phyloP scores from a whole-genome alignment of 2,888 invertebrate genomes.

The Ornithoptera priamus region DNA sequence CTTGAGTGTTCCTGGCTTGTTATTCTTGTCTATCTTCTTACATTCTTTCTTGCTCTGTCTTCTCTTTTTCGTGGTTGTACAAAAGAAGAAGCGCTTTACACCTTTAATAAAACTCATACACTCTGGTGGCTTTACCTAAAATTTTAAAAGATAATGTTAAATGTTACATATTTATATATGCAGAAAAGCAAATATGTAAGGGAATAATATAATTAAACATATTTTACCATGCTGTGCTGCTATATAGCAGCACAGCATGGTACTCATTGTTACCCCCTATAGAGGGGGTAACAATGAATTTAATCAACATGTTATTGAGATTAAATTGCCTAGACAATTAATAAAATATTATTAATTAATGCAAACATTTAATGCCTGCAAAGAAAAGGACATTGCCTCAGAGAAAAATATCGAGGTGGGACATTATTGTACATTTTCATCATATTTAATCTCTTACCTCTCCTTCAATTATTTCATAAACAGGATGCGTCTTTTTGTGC shows the following conservation, averaged over 20 bases:
- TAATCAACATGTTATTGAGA: too few species aligned
- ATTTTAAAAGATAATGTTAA: neutral
- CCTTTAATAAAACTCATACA: conserved; percentile 69
- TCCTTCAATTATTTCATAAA: conserved; percentile 69
- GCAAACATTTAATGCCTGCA: too few species aligned
- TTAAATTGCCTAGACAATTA: too few species aligned
- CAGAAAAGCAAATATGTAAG: too few species aligned
- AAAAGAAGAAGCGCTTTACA: conserved; percentile 71
- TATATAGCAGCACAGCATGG: too few species aligned
- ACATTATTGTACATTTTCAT: neutral
- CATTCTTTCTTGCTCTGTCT: conserved; percentile 45
- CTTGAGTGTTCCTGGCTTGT: conserved; percentile 39
- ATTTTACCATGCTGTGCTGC: too few species aligned
- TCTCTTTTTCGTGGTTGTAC: conserved; percentile 66
- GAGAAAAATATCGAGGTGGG: too few species aligned
- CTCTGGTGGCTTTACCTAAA: conserved; percentile 67
- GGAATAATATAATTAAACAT: too few species aligned
- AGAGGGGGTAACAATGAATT: too few species aligned
- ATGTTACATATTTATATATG: neutral
- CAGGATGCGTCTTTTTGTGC: conserved; percentile 69
- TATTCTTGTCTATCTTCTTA: conserved; percentile 45
- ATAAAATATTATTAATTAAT: too few species aligned
- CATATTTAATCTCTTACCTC: conserved; percentile 56
- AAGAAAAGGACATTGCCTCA: too few species aligned
- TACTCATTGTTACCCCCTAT: too few species aligned